These are phyloP conservation scores for Ceramica pisi DNA, from an alignment of 2,888 invertebrate species.

Conservation along the genomic window DNA sequence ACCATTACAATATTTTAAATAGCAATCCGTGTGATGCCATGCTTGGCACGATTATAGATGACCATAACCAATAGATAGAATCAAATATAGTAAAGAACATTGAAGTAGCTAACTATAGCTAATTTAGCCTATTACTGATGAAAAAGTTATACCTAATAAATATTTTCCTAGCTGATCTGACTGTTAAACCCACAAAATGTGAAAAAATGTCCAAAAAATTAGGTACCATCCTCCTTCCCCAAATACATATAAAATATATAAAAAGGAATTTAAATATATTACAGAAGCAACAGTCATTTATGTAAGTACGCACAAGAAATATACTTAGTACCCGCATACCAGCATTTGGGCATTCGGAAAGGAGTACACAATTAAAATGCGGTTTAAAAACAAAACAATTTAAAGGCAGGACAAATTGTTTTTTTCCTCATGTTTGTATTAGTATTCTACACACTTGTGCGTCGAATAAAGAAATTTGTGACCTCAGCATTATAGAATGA, in stretches of 20 bases:
- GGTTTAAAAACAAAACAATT: constrained; percentile 72
- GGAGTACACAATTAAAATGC: constrained; percentile 82
- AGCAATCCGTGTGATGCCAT: background rate
- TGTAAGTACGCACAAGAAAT: constrained; percentile 52
- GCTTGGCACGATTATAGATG: background rate
- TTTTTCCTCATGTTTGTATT: constrained; percentile 79
- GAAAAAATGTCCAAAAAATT: constrained; percentile 35
- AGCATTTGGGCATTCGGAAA: constrained; percentile 76
- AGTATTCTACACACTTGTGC: constrained; percentile 78
- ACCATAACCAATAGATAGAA: background rate
- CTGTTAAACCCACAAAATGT: constrained; percentile 5
- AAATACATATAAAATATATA: constrained; percentile 45
- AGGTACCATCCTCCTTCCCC: constrained; percentile 35
- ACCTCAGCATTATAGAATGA: constrained; percentile 82
- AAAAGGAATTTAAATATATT: constrained; percentile 42
- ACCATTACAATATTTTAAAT: background rate
- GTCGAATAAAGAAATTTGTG: constrained; percentile 82
- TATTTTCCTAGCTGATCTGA: background rate
- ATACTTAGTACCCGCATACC: constrained; percentile 62
- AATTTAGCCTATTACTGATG: too few relatives aligned
- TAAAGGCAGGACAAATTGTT: constrained; percentile 72
- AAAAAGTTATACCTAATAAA: background rate
- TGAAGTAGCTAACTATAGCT: too few relatives aligned
- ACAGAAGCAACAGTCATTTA: constrained; percentile 45
- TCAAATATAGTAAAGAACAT: too few relatives aligned